These are phyloP conservation scores for Acleris sparsana DNA, from an alignment of 2,888 invertebrate species.

Conservation along the genomic window DNA sequence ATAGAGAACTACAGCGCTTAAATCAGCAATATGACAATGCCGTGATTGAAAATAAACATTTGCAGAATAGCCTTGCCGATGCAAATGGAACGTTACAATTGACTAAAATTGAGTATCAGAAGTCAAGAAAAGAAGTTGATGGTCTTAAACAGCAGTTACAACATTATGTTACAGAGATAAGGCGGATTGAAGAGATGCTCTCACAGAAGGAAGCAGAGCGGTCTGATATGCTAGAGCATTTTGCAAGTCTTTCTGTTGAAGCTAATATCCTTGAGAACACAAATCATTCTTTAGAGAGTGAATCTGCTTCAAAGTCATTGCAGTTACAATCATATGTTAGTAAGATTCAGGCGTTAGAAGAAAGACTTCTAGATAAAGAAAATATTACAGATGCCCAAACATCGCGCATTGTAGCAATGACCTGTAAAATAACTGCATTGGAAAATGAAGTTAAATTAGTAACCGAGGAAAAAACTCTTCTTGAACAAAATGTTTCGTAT, in stretches of 20 bases:
- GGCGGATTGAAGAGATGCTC: slow-evolving; percentile 90
- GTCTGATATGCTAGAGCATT: slow-evolving; percentile 91
- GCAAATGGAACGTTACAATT: slow-evolving; percentile 85
- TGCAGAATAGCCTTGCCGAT: slow-evolving; percentile 88
- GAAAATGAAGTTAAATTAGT: slow-evolving; percentile 76
- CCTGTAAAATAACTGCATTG: slow-evolving; percentile 66
- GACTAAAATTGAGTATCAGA: slow-evolving; percentile 86
- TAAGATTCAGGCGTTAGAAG: slow-evolving; percentile 85
- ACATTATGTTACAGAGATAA: slow-evolving; percentile 92
- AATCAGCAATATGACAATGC: slow-evolving; percentile 84
- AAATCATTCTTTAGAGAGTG: slow-evolving; percentile 90
- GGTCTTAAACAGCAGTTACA: slow-evolving; percentile 90
- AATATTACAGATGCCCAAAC: slow-evolving; percentile 69
- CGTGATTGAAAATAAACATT: slow-evolving; percentile 86
- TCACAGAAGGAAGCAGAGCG: slow-evolving; percentile 90
- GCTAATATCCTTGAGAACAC: slow-evolving; percentile 90
- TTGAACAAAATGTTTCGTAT: slow-evolving; percentile 72
- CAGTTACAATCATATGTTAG: slow-evolving; percentile 78
- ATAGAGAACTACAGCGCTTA: slow-evolving; percentile 83
- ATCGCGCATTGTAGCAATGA: slow-evolving; percentile 65
- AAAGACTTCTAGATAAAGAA: slow-evolving; percentile 81
- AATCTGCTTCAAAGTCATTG: slow-evolving; percentile 87
- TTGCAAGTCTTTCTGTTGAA: slow-evolving; percentile 89
- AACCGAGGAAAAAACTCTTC: slow-evolving; percentile 69
- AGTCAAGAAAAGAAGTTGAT: slow-evolving; percentile 87